A percentile compares a stretch with the other conserved stretches of the same genome.
Evolutionary conservation across 2,113 vertebrate genomes (phyloP).

Genomic region (Falcunculus frontatus): DNA sequence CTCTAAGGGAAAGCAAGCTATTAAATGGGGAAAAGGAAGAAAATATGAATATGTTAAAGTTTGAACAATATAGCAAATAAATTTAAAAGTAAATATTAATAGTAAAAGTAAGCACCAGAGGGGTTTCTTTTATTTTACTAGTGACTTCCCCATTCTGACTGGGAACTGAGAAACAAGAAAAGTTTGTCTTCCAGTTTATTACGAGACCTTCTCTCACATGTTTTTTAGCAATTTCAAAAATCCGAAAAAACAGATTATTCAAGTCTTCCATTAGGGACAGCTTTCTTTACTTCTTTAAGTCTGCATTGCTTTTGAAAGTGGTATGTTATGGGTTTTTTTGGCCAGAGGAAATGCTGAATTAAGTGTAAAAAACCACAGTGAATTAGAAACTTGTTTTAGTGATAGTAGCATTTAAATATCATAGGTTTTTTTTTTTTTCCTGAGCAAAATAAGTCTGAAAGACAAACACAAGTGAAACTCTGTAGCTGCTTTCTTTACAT

Average conservation of each 20-base stretch:
- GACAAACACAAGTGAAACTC: neutral
- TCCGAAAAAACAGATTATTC: neutral
- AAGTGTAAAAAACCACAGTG: neutral
- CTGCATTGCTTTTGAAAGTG: neutral
- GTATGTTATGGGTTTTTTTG: neutral
- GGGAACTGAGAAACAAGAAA: neutral
- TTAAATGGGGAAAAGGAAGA: neutral
- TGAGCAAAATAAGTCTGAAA: neutral
- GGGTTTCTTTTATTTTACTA: neutral
- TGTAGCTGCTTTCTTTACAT: neutral
- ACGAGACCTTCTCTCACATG: neutral
- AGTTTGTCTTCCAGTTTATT: neutral
- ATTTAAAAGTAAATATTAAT: neutral
- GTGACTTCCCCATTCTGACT: neutral
- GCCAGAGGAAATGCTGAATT: neutral
- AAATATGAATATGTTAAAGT: neutral
- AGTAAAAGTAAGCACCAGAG: neutral
- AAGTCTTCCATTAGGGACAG: neutral
- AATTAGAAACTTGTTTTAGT: neutral
- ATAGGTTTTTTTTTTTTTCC: neutral
- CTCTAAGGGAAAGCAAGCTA: neutral
- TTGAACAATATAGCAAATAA: neutral
- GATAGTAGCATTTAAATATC: neutral
- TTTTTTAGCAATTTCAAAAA: neutral
- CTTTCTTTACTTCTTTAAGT: neutral